A percentile compares a stretch with the other conserved stretches of the same genome.
Evolutionary conservation across 2,113 vertebrate genomes (phyloP).

Genomic region (Origma solitaria): DNA sequence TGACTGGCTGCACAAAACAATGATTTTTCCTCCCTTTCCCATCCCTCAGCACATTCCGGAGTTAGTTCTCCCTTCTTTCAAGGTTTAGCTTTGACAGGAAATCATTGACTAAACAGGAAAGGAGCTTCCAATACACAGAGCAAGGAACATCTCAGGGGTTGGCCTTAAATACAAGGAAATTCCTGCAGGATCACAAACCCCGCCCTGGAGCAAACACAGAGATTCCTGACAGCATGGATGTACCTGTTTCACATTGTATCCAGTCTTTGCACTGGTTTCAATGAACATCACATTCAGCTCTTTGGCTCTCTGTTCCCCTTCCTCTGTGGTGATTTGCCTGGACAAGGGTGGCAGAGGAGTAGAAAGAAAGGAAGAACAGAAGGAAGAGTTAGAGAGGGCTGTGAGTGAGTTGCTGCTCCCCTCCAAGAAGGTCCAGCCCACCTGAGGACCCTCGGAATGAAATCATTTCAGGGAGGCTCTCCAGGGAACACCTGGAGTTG

Average conservation of each 20-base stretch:
- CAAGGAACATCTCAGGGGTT: not conserved
- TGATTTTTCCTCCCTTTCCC: not conserved
- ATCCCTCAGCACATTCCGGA: not conserved
- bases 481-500: not conserved
- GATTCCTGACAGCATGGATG: not conserved
- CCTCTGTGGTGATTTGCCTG: constrained; percentile 95
- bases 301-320: constrained; percentile 93
- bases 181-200: not conserved
- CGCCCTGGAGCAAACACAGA: not conserved
- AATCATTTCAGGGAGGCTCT: not conserved
- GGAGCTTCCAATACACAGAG: not conserved
- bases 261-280: constrained; percentile 95
- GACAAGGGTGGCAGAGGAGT: constrained; percentile 57
- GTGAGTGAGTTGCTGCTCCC: not conserved
- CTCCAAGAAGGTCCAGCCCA: not conserved
- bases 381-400: not conserved
- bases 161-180: not conserved
- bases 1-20: not conserved
- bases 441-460: not conserved
- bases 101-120: not conserved
- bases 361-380: not conserved
- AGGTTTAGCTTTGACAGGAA: not conserved
- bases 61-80: not conserved
- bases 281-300: constrained; percentile 97
- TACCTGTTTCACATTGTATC: constrained; percentile 97